phyloP scores from a whole-genome alignment of 2,888 invertebrate species.

The Busseola fusca region DNA sequence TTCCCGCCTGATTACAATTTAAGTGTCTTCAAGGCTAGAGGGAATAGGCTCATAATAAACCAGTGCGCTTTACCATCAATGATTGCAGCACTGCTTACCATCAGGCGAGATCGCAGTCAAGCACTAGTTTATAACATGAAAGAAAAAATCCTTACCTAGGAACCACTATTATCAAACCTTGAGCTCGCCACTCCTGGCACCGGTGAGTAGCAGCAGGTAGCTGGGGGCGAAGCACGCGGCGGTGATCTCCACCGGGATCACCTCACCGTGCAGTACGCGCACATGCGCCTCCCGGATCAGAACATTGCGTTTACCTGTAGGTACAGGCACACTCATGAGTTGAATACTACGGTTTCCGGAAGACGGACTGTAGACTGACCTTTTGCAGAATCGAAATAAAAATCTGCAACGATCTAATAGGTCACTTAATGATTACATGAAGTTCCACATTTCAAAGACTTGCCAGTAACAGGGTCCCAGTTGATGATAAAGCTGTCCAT shows the following conservation, averaged over 20 bases:
- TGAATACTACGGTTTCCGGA: not conserved
- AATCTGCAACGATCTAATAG: not conserved
- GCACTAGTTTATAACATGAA: too few relatives aligned
- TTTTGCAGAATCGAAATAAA: not conserved
- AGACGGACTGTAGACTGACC: not conserved
- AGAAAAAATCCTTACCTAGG: not conserved
- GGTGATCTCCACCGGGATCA: constrained; percentile 92
- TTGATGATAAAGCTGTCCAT: constrained; percentile 94
- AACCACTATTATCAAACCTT: constrained; percentile 78
- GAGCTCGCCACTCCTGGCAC: constrained; percentile 93
- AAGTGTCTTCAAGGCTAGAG: too few relatives aligned
- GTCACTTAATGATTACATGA: not conserved
- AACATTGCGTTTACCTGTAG: constrained; percentile 91
- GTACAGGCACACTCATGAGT: not conserved
- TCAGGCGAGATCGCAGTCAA: too few relatives aligned
- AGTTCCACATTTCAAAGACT: not conserved
- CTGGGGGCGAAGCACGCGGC: constrained; percentile 93
- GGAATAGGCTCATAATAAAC: too few relatives aligned
- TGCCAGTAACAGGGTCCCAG: constrained; percentile 93
- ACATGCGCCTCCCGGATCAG: constrained; percentile 92
- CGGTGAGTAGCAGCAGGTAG: constrained; percentile 92
- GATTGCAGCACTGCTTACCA: too few relatives aligned
- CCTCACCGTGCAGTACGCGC: constrained; percentile 90
- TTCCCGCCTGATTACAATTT: too few relatives aligned
- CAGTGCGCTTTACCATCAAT: too few relatives aligned